phyloP scores from a whole-genome alignment of 2,113 vertebrate species.

The Hymenochirus boettgeri region DNA sequence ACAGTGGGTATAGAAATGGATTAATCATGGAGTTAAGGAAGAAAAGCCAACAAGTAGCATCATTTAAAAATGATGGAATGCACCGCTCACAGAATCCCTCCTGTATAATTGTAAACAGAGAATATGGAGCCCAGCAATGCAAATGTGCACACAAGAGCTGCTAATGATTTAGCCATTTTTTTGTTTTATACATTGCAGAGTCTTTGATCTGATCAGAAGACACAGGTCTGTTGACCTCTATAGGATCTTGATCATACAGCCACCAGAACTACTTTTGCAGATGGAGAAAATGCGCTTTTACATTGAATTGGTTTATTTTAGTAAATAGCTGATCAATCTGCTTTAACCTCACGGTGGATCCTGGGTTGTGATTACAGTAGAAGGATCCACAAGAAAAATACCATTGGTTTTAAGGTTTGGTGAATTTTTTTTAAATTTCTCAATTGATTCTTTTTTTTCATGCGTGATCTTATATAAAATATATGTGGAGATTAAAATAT shows the following conservation, averaged over 20 bases:
- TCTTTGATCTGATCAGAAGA: neutral
- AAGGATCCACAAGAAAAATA: constrained; percentile 8
- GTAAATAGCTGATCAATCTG: neutral
- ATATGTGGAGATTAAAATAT: constrained; percentile 34
- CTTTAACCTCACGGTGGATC: neutral
- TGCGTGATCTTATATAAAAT: constrained; percentile 22
- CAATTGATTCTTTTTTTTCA: constrained; percentile 5
- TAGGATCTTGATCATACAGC: neutral
- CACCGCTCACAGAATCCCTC: constrained; percentile 7
- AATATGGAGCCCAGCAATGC: constrained; percentile 33
- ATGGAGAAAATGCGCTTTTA: neutral
- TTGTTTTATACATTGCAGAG: constrained; percentile 57
- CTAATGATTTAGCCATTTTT: constrained; percentile 68
- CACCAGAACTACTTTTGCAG: neutral
- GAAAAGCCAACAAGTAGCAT: constrained; percentile 23
- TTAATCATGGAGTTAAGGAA: constrained; percentile 35
- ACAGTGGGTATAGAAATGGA: constrained; percentile 34
- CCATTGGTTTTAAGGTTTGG: neutral
- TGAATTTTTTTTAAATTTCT: no score
- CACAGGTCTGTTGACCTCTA: neutral
- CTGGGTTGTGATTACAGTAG: neutral
- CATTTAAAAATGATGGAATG: constrained; percentile 9
- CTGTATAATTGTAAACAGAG: constrained; percentile 23
- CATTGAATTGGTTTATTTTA: neutral
- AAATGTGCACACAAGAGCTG: constrained; percentile 41